Percentiles rank a stretch among this genome's conserved stretches.
These are phyloP conservation scores for Caiman crocodilus DNA, from an alignment of 2,797 vertebrate genomes.

Conservation along the genomic window DNA sequence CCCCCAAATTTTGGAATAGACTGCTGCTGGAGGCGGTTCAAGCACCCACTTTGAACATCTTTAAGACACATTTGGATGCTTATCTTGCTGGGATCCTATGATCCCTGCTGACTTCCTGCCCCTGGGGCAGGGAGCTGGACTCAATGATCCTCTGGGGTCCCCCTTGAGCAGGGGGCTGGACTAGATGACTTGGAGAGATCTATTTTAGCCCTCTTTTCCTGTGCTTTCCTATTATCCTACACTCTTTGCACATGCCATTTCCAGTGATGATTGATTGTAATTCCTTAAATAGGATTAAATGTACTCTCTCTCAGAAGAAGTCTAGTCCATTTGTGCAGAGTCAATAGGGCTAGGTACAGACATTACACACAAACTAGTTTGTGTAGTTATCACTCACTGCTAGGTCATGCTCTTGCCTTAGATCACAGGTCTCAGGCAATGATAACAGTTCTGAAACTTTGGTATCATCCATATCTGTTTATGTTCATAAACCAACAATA, in stretches of 20 bases:
- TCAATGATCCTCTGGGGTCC: too few relatives aligned
- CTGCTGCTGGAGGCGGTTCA: too few relatives aligned
- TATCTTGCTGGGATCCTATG: too few relatives aligned
- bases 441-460: not conserved
- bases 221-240: not conserved
- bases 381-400: not conserved
- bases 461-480: not conserved
- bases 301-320: not conserved
- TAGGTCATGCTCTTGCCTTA: accelerated
- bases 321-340: conserved; percentile 25
- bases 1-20: too few relatives aligned
- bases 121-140: too few relatives aligned
- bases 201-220: too few relatives aligned
- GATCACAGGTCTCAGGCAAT: accelerated
- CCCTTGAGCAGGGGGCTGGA: too few relatives aligned
- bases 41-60: too few relatives aligned
- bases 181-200: too few relatives aligned
- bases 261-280: not conserved
- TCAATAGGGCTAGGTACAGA: not conserved
- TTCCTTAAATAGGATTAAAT: not conserved
- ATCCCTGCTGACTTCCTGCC: too few relatives aligned
- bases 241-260: conserved; percentile 29
- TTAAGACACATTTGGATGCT: too few relatives aligned
- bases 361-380: not conserved
- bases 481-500: not conserved